Evolutionary conservation across 2,113 vertebrate genomes (phyloP).

Genomic region (Lophius piscatorius): DNA sequence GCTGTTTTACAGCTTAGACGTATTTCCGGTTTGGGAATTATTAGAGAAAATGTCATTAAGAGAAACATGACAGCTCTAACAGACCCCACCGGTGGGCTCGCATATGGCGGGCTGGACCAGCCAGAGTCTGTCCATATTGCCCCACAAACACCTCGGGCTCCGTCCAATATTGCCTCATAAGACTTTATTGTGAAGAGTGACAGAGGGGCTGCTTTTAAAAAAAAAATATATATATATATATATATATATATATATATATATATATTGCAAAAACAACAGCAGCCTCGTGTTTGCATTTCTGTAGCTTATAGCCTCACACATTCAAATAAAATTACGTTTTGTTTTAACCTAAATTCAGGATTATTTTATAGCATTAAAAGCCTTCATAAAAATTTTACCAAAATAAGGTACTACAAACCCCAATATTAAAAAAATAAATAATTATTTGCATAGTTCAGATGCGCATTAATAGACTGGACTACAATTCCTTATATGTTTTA

Average conservation of each 20-base stretch:
- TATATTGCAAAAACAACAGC: constrained; percentile 22
- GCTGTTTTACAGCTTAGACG: not conserved
- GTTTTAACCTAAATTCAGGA: too few species aligned
- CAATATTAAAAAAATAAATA: not conserved
- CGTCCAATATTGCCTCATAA: constrained; percentile 74
- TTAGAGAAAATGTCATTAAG: constrained; percentile 35
- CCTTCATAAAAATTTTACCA: too few species aligned
- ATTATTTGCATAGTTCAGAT: not conserved
- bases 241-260: too few species aligned
- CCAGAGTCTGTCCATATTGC: constrained; percentile 77
- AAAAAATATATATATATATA: too few species aligned
- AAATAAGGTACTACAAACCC: too few species aligned
- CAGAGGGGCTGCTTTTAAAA: constrained; percentile 28
- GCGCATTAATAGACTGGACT: too few species aligned
- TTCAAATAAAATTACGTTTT: not conserved
- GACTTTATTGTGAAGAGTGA: constrained; percentile 61
- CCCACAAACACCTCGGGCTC: constrained; percentile 79
- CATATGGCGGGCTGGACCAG: constrained; percentile 70
- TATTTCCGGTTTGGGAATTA: not conserved
- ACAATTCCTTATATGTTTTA: too few species aligned
- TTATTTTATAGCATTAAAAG: too few species aligned
- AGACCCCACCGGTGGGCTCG: constrained; percentile 72
- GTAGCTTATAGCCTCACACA: not conserved
- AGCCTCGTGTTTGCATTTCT: constrained; percentile 22
- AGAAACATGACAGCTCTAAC: constrained; percentile 76